These are phyloP conservation scores for Reticulitermes lucifugus DNA, from an alignment of 2,888 invertebrate genomes.

Conservation along the genomic window DNA sequence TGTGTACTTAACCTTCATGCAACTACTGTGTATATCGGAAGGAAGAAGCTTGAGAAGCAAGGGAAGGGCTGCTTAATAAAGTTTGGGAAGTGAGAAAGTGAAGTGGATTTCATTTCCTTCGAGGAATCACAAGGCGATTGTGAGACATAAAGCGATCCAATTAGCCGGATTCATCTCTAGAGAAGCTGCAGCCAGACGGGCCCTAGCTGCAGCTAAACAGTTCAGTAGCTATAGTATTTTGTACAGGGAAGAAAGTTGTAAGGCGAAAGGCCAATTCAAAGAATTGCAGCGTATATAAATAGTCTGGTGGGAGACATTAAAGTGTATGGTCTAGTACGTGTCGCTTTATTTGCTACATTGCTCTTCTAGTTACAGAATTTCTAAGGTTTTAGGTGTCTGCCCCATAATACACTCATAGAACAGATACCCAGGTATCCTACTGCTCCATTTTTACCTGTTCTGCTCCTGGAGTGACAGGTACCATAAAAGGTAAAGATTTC, in stretches of 20 bases:
- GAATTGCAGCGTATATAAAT: too few species aligned
- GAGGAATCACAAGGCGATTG: background rate
- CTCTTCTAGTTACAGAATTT: too few species aligned
- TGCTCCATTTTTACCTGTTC: too few species aligned
- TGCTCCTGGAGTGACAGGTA: too few species aligned
- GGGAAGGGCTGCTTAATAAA: background rate
- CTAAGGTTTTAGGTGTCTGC: too few species aligned
- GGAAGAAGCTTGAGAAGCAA: background rate
- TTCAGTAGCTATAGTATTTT: background rate
- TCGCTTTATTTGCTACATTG: too few species aligned
- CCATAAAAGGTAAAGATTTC: too few species aligned
- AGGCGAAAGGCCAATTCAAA: background rate
- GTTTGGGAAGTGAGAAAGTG: background rate
- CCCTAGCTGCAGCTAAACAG: background rate
- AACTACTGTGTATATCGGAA: background rate
- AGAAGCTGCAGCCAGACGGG: background rate
- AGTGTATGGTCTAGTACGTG: too few species aligned
- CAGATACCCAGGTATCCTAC: too few species aligned
- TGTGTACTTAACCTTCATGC: too few species aligned
- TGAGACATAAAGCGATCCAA: background rate
- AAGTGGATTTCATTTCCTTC: conserved; percentile 2
- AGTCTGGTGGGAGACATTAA: too few species aligned
- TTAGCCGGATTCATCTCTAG: conserved; percentile 6
- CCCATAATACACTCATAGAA: too few species aligned
- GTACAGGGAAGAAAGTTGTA: background rate